Evolutionary conservation across 2,113 vertebrate genomes (phyloP).

Genomic region (Ondatra zibethicus): DNA sequence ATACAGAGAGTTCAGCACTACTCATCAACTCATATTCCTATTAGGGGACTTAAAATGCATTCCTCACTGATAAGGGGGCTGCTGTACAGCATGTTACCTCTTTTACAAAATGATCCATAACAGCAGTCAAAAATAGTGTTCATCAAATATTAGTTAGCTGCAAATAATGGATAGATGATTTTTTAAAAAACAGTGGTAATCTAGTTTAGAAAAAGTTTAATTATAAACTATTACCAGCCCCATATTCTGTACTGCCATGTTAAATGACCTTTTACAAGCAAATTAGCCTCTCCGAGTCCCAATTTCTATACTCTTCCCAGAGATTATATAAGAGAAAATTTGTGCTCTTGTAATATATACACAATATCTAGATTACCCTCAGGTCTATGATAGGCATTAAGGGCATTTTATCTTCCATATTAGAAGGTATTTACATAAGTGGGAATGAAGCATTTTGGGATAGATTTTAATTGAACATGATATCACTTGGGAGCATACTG

Average conservation of each 20-base stretch:
- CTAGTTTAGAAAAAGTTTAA: background rate
- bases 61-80: background rate
- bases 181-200: background rate
- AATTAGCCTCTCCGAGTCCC: background rate
- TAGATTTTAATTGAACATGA: background rate
- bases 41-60: background rate
- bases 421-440: background rate
- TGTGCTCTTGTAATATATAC: background rate
- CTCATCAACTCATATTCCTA: background rate
- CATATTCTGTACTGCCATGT: background rate
- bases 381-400: background rate
- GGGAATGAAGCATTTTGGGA: background rate
- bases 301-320: background rate
- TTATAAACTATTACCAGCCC: background rate
- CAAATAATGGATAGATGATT: background rate
- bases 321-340: background rate
- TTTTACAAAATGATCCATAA: constrained; percentile 12
- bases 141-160: background rate
- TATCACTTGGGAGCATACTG: constrained; percentile 1
- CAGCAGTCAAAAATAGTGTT: background rate
- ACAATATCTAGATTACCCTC: background rate
- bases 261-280: background rate
- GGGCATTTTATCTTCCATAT: background rate
- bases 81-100: constrained; percentile 2
- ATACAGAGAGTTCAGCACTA: background rate